phyloP scores from a whole-genome alignment of 2,888 invertebrate species.

The Enchytraeus crypticus region DNA sequence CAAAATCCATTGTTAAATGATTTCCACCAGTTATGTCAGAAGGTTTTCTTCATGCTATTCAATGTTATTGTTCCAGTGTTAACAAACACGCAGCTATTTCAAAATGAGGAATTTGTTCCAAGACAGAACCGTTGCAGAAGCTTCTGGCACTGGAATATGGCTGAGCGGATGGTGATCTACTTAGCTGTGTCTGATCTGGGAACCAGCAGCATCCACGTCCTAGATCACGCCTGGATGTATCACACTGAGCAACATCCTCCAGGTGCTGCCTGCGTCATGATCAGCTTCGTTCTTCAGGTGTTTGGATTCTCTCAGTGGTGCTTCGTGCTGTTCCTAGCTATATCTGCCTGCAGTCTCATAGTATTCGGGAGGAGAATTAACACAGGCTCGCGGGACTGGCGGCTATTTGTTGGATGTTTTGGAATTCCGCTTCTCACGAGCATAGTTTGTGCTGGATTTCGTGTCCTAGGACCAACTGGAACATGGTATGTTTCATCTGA shows the following conservation, averaged over 20 bases:
- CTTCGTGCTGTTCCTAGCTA: constrained; percentile 10
- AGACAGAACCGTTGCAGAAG: too few relatives aligned
- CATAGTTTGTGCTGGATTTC: neutral
- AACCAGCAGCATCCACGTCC: constrained; percentile 7
- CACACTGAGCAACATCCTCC: constrained; percentile 9
- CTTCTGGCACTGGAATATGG: constrained; percentile 1
- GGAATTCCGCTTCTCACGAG: neutral
- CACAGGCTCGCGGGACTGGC: constrained; percentile 10
- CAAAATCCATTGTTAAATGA: too few relatives aligned
- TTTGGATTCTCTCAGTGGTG: constrained; percentile 15
- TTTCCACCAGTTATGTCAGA: too few relatives aligned
- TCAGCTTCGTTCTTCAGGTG: constrained; percentile 13
- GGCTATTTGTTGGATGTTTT: neutral
- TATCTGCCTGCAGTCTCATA: constrained; percentile 16
- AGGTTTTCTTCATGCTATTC: too few relatives aligned
- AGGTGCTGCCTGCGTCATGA: constrained; percentile 4
- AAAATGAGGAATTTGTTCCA: too few relatives aligned
- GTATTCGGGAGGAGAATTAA: constrained; percentile 10
- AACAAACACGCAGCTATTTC: too few relatives aligned
- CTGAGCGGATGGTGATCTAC: constrained; percentile 10
- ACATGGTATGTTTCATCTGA: neutral
- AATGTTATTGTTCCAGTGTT: too few relatives aligned
- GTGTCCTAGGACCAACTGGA: neutral
- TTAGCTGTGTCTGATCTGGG: constrained; percentile 5
- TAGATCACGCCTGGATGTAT: constrained; percentile 17